Base-by-base conservation (phyloP, 2,797 vertebrate genomes). In the Diglossa cyanea region DNA sequence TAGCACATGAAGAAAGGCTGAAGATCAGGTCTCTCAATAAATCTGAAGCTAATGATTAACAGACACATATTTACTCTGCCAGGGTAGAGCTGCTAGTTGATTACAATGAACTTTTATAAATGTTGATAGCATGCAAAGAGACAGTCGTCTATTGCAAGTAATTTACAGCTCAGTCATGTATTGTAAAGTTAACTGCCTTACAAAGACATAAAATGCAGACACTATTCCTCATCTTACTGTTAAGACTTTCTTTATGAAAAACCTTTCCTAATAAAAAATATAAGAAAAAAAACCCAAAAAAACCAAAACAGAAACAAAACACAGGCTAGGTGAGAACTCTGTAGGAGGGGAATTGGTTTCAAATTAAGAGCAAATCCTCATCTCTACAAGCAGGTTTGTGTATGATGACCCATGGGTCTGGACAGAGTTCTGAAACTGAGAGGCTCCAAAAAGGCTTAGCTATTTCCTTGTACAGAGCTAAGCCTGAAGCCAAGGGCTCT, bases 41-140 rank as follows among this genome's bases (percentile, higher is more conserved):
- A 68, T 28, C 25, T 44, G 42, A 83, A 82, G 93, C 61, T 93
- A 96, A 96, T 94, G 54, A 91, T 96, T 96, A 96, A 95, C 86
- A 85, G 53, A 87, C 30, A 68, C 5, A 13, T 90, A 77, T 94
- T 95, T 94, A 83, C 58, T 93, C 28, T 93, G 74, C 78, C 48
- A 95, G 68, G 73, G 81, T 9, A 86, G 81, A 83, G 42, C 85
- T 88, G 33, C 65, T 58, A 45, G 75, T 23, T 80, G 65, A 80
- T 55, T 67, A 44, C 31, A 24, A 86, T 25, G 39, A 72, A 26
- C 33, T 85, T 93, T 68, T 48, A 82, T 58, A 95, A 67, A 77
- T 74, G 93, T 1, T 68, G 78, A 62, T 45, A 90, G 57, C 67
- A 77, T 58, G 61, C 86, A 77, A 74, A 91, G 75, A 85, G 45